phyloP scores from a whole-genome alignment of 2,888 invertebrate genomes.

The Drosophila mimica region DNA sequence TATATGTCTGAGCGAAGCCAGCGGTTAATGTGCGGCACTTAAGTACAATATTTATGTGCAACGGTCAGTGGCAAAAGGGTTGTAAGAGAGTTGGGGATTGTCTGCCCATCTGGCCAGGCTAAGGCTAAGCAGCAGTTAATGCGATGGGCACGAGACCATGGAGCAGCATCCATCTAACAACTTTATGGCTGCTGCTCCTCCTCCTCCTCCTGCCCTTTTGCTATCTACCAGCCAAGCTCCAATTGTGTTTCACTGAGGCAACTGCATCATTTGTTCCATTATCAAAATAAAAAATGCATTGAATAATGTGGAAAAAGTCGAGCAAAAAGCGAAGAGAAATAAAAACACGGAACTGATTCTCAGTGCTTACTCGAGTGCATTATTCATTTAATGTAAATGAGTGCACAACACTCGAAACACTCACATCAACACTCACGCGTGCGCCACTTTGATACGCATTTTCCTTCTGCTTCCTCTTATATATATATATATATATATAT shows the following conservation, averaged over 20 bases:
- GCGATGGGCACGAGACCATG: slow-evolving; percentile 43
- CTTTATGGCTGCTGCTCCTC: slow-evolving; percentile 40
- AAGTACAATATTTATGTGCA: slow-evolving; percentile 60
- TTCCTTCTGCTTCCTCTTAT: slow-evolving; percentile 11
- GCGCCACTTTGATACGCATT: slow-evolving; percentile 41
- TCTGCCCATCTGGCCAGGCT: slow-evolving; percentile 31
- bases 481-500: too few relatives aligned
- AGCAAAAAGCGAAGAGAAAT: slow-evolving; percentile 17
- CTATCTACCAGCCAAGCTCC: background rate
- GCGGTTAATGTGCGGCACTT: slow-evolving; percentile 66
- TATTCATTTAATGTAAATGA: slow-evolving; percentile 77
- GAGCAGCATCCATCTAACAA: slow-evolving; percentile 52
- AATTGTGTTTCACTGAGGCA: background rate
- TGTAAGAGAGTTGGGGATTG: background rate
- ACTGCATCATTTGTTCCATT: slow-evolving; percentile 7
- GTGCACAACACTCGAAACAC: slow-evolving; percentile 40
- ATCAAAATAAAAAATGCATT: slow-evolving; percentile 11
- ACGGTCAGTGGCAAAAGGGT: slow-evolving; percentile 40
- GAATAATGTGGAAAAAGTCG: slow-evolving; percentile 1
- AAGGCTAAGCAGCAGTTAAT: slow-evolving; percentile 51
- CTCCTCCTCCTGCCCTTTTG: background rate
- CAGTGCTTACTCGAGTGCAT: slow-evolving; percentile 67
- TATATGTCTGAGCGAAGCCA: slow-evolving; percentile 33
- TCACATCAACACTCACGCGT: background rate
- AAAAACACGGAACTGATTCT: slow-evolving; percentile 37